Base-by-base conservation (phyloP, 2,797 vertebrate genomes). In the Lophotriccus pileatus region DNA sequence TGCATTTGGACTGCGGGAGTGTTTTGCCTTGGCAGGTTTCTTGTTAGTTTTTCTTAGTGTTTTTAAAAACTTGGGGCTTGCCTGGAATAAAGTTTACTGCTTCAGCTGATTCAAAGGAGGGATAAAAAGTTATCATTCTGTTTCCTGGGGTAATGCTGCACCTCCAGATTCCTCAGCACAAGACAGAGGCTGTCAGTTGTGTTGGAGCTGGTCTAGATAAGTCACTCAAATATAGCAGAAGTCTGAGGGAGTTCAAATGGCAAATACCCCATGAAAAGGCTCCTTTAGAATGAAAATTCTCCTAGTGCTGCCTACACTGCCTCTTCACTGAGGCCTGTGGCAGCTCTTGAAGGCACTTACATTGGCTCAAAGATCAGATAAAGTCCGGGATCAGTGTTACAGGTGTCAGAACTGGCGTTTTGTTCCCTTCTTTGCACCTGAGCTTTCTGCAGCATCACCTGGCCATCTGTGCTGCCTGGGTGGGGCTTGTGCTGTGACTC, bases 61-160 rank as follows among this genome's bases (percentile, higher is more conserved):
- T 94, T 88, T 84, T 63, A 30, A 60, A 93, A 92, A 69, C 62
- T 50, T 44, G n/a, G 32, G 21, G 28, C 43, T 92, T 77, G 52
- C 37, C 37, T 88, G 66, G 8, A 46, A 44, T 84, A 27, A 73
- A 73, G 59, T 63, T 84, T 25, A 60, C 20, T 39, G 58, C 53
- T 86, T 66, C 59, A 76, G n/a, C 14, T 93, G n/a, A 20, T 93
- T 88, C 55, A 73, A 41, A 93, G 55, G 41, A 82, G 59, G 43
- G 18, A 69, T 46, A n/a, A 55, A 75, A 14, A 10, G 11, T 12
- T 5, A 52, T 9, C 10, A 2, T 55, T 64, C 20, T 75, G 7
- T 59, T 88, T 81, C 22, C 66, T 73, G 50, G n/a, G 37, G 58
- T 52, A 36, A 3, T 21, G 59, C 41, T 83, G 60, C 19, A 43